Evolutionary conservation across 2,113 vertebrate species (phyloP).

Genomic region (Salvelinus namaycush): DNA sequence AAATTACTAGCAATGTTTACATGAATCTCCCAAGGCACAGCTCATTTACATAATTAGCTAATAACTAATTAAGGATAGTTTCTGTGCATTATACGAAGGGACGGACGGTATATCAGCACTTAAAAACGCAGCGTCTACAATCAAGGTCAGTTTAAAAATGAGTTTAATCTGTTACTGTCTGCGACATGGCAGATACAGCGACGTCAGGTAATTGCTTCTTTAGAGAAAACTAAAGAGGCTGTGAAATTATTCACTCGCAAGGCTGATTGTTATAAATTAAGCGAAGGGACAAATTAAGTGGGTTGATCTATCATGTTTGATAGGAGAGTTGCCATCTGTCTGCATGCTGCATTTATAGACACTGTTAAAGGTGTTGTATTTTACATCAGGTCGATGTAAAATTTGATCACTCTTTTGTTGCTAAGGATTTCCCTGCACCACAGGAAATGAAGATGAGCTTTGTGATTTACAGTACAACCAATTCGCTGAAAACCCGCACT

Average conservation of each 20-base stretch:
- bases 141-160: slow-evolving; percentile 70
- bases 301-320: slow-evolving; percentile 47
- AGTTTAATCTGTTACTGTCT: slow-evolving; percentile 71
- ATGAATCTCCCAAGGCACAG: slow-evolving; percentile 33
- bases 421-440: too few relatives aligned
- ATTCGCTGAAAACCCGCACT: too few relatives aligned
- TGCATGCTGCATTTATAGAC: not conserved
- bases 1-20: slow-evolving; percentile 17
- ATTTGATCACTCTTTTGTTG: too few relatives aligned
- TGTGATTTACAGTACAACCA: too few relatives aligned
- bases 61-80: slow-evolving; percentile 58
- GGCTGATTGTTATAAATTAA: slow-evolving; percentile 66
- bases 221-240: slow-evolving; percentile 61
- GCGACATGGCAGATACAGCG: slow-evolving; percentile 63
- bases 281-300: slow-evolving; percentile 61
- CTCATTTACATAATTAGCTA: slow-evolving; percentile 68
- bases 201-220: slow-evolving; percentile 74
- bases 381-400: too few relatives aligned
- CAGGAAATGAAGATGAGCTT: too few relatives aligned
- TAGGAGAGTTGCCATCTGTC: not conserved
- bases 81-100: slow-evolving; percentile 20
- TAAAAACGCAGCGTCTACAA: slow-evolving; percentile 55
- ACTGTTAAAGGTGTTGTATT: too few relatives aligned
- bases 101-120: slow-evolving; percentile 34
- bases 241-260: slow-evolving; percentile 61